phyloP scores from a whole-genome alignment of 2,797 vertebrate genomes.

The Gymnopithys bicolor region DNA sequence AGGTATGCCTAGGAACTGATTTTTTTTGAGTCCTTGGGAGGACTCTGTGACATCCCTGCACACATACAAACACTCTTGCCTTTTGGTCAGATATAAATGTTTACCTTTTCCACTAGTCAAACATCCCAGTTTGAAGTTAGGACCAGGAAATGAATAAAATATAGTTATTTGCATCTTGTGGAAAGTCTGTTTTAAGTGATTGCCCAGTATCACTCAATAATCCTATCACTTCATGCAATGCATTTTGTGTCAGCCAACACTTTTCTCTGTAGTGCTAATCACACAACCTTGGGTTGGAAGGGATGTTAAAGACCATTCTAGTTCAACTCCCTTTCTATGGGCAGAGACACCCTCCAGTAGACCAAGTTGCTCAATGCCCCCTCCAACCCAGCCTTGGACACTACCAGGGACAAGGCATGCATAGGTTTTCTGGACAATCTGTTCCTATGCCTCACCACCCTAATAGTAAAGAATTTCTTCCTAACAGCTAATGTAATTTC shows the following conservation, averaged over 20 bases:
- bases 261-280: background rate
- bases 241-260: background rate
- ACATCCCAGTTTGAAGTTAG: background rate
- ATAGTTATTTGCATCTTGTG: background rate
- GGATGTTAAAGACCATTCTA: background rate
- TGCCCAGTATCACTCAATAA: background rate
- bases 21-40: background rate
- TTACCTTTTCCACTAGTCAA: background rate
- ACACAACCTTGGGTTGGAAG: background rate
- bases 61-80: background rate
- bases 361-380: background rate
- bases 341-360: background rate
- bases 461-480: background rate
- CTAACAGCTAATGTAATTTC: background rate
- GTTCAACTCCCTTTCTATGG: fast-evolving
- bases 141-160: background rate
- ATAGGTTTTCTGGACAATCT: background rate
- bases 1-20: background rate
- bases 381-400: background rate
- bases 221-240: background rate
- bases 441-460: background rate
- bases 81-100: background rate
- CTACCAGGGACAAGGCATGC: background rate
- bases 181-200: background rate
- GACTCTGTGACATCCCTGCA: background rate